Evolutionary conservation across 1,140 invertebrate genomes (phyloP).

Genomic region (Pogonomyrmex californicus): DNA sequence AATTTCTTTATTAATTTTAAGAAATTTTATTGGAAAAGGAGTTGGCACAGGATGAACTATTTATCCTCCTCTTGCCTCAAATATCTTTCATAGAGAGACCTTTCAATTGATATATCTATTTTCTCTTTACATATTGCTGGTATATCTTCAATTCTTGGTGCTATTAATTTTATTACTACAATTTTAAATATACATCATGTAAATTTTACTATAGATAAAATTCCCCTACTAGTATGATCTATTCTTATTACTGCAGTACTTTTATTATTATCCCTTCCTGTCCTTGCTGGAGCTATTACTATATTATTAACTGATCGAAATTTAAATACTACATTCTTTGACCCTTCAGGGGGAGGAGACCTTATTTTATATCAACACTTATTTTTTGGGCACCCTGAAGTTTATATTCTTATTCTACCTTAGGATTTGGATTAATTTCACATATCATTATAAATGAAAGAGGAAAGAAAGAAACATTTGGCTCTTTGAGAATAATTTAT

Average conservation of each 20-base stretch:
- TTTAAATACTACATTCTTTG: constrained; percentile 91
- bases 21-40: constrained; percentile 77
- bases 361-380: constrained; percentile 92
- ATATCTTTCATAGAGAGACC: background rate
- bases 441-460: constrained; percentile 89
- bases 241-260: constrained; percentile 90
- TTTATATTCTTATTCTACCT: constrained; percentile 91
- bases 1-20: constrained; percentile 82
- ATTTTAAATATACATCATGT: constrained; percentile 87
- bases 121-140: background rate
- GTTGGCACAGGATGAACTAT: constrained; percentile 14
- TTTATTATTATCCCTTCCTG: constrained; percentile 90
- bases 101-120: background rate
- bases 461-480: constrained; percentile 88
- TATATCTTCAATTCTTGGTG: background rate
- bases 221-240: constrained; percentile 90
- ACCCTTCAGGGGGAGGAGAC: constrained; percentile 90
- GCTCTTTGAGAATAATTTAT: constrained; percentile 87
- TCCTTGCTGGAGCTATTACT: constrained; percentile 91
- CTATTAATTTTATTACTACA: constrained; percentile 87
- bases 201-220: constrained; percentile 80
- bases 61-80: background rate
- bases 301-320: constrained; percentile 91
- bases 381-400: constrained; percentile 93
- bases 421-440: constrained; percentile 90